Evolutionary conservation across 1,140 invertebrate species (phyloP).

Genomic region (Drosophila quadrilineata): DNA sequence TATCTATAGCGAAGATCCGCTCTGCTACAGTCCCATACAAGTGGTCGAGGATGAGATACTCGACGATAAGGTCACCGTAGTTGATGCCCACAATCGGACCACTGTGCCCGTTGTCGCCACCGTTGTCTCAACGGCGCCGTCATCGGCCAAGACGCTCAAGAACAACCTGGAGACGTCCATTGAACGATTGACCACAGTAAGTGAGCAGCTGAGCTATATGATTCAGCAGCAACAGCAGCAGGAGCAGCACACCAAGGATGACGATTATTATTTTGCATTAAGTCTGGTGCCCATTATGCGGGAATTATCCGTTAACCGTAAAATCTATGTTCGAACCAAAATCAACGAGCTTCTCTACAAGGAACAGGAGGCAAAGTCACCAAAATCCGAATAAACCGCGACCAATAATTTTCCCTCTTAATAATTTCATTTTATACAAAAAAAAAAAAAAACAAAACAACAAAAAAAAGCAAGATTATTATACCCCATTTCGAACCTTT

Average conservation of each 20-base stretch:
- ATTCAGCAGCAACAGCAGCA: conserved; percentile 64
- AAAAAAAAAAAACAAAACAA: neutral
- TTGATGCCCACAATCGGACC: conserved; percentile 17
- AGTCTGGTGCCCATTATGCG: conserved; percentile 64
- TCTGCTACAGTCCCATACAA: conserved; percentile 70
- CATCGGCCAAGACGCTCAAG: conserved; percentile 58
- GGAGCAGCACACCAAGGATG: conserved; percentile 54
- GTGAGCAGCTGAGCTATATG: conserved; percentile 58
- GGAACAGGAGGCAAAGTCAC: conserved; percentile 43
- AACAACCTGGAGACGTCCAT: conserved; percentile 68
- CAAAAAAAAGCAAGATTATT: no score
- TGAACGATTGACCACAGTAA: conserved; percentile 57
- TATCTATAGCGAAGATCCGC: conserved; percentile 65
- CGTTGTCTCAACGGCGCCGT: conserved; percentile 37
- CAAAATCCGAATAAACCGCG: conserved; percentile 20
- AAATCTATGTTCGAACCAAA: conserved; percentile 63
- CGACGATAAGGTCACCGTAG: conserved; percentile 53
- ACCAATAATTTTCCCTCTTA: neutral
- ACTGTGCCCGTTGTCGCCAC: conserved; percentile 41
- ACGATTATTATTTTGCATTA: conserved; percentile 66
- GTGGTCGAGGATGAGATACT: conserved; percentile 61
- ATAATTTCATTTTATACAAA: neutral
- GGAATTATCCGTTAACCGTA: conserved; percentile 54
- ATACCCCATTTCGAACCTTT: no score
- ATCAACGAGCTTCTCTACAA: conserved; percentile 66